Base-by-base conservation (phyloP, 2,797 vertebrate genomes). In the Argya squamiceps region DNA sequence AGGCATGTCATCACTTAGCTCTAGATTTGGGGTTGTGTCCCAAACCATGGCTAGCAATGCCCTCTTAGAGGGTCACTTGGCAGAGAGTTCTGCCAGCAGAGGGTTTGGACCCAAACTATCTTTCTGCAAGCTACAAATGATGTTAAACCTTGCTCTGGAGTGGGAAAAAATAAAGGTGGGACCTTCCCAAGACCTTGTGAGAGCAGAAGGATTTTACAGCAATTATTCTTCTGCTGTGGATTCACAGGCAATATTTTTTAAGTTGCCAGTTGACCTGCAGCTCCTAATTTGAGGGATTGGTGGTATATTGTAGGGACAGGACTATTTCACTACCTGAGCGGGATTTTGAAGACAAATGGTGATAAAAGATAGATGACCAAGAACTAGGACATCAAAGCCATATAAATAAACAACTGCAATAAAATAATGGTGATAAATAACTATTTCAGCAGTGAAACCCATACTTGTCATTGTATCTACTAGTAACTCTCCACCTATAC, bases 11-110 rank as follows among this genome's bases (percentile, higher is more conserved):
- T 30, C 21, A 34, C 21, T 7, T 6, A 78, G 47, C 60, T 79
- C 64, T 20, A 12, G 34, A 36, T 43, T n/a, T 1, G 1, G 77
- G 64, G 39, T 68, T 1, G 0, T 0, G 2, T 71, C 86, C 89
- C 92, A 79, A 50, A 49, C 21, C 17, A 29, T 1, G 9, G 24
- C 69, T 81, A 55, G 50, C 59, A 67, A 19, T 67, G 44, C 50
- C 46, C 20, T 75, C 32, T 46, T 52, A 15, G 39, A 34, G 32
- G 26, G 34, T 18, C n/a, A 34, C 37, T 37, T 52, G 56, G 71
- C 44, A 34, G 30, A 30, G 60, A 13, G 37, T 22, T 68, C 78
- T 71, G 58, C 53, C 64, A 53, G 67, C 53, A 53, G 23, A 68
- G 13, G 4, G 4, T 52, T 88, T 89, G 41, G 36, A 87, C 56